These are phyloP conservation scores for Neodon shergylaensis DNA, from an alignment of 2,113 vertebrate species.

Conservation along the genomic window DNA sequence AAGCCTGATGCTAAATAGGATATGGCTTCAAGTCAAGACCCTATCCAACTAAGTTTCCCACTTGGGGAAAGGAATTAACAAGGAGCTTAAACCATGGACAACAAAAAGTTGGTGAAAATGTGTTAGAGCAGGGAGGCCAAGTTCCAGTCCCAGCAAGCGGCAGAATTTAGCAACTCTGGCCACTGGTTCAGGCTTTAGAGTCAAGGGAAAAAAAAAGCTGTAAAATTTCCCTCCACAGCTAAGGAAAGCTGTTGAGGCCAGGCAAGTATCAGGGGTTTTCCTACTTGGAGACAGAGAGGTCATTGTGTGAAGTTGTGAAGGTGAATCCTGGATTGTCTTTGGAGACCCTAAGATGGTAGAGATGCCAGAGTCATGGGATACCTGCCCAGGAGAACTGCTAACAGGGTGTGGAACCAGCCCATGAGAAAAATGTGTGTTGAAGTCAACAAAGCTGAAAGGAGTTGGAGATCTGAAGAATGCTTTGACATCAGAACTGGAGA, in stretches of 20 bases:
- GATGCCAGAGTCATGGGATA: not conserved
- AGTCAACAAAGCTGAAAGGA: not conserved
- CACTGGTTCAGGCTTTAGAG: not conserved
- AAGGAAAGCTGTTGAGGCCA: not conserved
- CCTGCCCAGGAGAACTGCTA: no score
- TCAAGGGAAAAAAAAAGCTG: not conserved
- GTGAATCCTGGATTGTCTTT: not conserved
- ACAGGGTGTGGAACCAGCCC: not conserved
- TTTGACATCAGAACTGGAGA: not conserved
- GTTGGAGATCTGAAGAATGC: not conserved
- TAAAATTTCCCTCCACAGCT: not conserved
- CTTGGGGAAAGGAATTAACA: not conserved
- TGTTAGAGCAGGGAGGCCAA: no score
- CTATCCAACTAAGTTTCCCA: not conserved
- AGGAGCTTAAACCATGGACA: not conserved
- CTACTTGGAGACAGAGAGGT: not conserved
- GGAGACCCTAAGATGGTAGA: not conserved
- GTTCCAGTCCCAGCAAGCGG: no score
- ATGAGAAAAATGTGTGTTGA: not conserved
- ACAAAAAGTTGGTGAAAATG: not conserved
- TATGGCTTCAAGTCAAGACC: not conserved
- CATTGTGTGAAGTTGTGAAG: not conserved
- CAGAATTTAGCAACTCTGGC: not conserved
- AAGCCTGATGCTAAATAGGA: not conserved
- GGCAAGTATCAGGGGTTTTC: not conserved